Conservation (phyloP, 2,888 invertebrate genomes). For the Geotrupes spiniger region DNA sequence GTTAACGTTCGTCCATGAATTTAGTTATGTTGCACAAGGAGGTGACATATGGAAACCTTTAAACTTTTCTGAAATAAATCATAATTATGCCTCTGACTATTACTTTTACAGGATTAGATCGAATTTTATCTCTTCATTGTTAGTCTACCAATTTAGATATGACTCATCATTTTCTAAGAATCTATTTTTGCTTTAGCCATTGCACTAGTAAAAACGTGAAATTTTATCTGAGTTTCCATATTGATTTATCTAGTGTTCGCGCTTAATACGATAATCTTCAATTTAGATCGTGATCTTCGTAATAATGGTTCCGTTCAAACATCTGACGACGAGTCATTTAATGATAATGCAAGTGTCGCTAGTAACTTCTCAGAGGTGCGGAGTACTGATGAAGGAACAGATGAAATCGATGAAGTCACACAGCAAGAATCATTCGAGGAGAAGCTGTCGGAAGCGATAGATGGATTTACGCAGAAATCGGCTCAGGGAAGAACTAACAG, state of each 20-base stretch:
- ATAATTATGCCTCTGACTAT: no score
- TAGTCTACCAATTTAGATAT: no score
- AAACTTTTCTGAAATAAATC: background rate
- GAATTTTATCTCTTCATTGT: background rate
- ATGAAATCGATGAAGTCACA: constrained; percentile 57
- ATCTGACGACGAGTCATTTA: constrained; percentile 65
- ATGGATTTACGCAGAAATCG: constrained; percentile 85
- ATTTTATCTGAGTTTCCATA: no score
- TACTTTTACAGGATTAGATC: no score
- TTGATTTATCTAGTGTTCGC: no score
- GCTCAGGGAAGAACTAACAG: constrained; percentile 76
- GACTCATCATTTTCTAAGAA: constrained; percentile 6
- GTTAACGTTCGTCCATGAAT: constrained; percentile 10
- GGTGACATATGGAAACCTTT: constrained; percentile 26
- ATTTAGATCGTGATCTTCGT: constrained; percentile 31
- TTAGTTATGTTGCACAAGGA: constrained; percentile 5
- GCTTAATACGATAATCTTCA: background rate
- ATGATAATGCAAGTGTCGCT: constrained; percentile 78
- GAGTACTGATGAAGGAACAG: constrained; percentile 53
- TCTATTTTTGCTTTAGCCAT: background rate
- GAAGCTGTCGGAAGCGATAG: constrained; percentile 81
- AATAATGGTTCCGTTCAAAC: constrained; percentile 43
- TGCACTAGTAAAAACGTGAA: no score
- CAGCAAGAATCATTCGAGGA: constrained; percentile 80
- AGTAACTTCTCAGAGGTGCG: constrained; percentile 76